Evolutionary conservation across 2,797 vertebrate genomes (phyloP), one percentile per base, ranked within the genome.

Genomic region (Tauraco hartlaubi): DNA sequence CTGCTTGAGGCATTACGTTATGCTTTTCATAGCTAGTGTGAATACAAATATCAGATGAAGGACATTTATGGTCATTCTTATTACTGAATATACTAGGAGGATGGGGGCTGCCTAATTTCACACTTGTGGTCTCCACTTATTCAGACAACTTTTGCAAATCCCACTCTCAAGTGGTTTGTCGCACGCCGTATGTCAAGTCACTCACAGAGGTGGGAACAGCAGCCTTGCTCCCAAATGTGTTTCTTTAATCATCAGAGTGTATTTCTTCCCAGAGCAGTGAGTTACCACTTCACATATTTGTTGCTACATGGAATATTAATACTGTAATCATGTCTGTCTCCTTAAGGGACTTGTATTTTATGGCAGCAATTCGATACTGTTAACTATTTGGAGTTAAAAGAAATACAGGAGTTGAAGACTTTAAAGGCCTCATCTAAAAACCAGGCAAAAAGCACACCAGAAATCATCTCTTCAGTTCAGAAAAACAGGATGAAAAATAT

Each of bases 291-390:
- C 49, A 61, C 79, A 43, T 73, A 91, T 93, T 95, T 95, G 86
- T 78, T 96, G 72, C 69, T 90, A 90, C 84, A 85, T 81, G 54
- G 92, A 94, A 96, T 97, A 94, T 96, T 96, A 95, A 96, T 95
- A 94, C 85, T 83, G 78, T 81, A 96, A 96, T 95, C 88, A 59
- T 85, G 78, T 62, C 90, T 96, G 81, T 91, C 84, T 96, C 96
- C 94, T 87, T 77, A 93, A 84, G 88, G 75, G 37, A 91, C 68
- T 81, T 12, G 4, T 89, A 89, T 94, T 95, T 92, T 95, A 93
- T 78, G 69, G 86, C 72, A 93, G 77, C 88, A 92, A 76, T 95
- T 96, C 90, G 94, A 72, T 89, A 79, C 46, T 74, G 49, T 64
- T 95, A 80, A 64, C 73, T 67, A 73, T 74, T 74, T 10, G 8